Evolutionary conservation across 1,140 invertebrate species (phyloP).

Genomic region (Habropoda laboriosa): DNA sequence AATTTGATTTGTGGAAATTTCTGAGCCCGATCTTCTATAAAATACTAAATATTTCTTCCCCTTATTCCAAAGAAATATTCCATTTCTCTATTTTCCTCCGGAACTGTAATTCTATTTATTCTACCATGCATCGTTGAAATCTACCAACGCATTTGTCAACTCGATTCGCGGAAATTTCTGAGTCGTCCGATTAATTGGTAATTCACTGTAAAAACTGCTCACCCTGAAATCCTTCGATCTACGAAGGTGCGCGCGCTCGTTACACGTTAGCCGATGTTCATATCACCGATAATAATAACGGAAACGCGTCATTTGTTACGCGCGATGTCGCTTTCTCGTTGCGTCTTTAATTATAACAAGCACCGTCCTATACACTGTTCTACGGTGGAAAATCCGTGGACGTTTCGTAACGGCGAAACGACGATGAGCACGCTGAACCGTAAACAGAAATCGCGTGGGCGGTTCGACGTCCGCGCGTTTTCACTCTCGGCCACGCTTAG

Average conservation of each 20-base stretch:
- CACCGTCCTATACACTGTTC: not conserved
- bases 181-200: not conserved
- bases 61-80: no score
- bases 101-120: no score
- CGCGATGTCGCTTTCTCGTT: not conserved
- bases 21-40: no score
- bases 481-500: not conserved
- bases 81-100: no score
- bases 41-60: no score
- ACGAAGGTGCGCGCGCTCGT: not conserved
- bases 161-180: not conserved
- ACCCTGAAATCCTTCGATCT: not conserved
- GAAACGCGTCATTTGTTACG: not conserved
- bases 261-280: no score
- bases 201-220: not conserved
- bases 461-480: conserved; percentile 9
- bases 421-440: not conserved
- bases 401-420: conserved; percentile 13
- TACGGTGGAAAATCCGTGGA: not conserved
- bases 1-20: no score
- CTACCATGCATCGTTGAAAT: no score
- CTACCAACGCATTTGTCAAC: no score
- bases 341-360: conserved; percentile 29
- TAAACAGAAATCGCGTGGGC: conserved; percentile 38
- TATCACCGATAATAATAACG: conserved; percentile 26